A percentile compares a stretch with the other conserved stretches of the same genome.
Evolutionary conservation across 2,113 vertebrate genomes (phyloP).

Genomic region (Motacilla alba): DNA sequence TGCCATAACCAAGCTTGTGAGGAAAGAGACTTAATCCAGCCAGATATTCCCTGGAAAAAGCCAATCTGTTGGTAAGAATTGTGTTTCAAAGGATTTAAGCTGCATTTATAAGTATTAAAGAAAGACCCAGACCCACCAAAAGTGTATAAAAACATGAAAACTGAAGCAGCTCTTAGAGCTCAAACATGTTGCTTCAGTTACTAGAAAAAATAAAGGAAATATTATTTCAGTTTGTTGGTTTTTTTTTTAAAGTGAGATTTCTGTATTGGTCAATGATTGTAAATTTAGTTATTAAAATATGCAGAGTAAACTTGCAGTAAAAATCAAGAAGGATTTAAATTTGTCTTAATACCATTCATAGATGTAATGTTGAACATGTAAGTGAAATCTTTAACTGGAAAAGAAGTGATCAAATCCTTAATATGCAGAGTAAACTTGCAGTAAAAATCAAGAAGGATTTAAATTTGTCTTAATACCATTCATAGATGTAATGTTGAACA

Average conservation of each 20-base stretch:
- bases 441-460: background rate
- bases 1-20: background rate
- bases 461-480: background rate
- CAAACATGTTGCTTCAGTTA: background rate
- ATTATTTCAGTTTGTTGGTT: background rate
- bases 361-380: background rate
- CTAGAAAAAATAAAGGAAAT: background rate
- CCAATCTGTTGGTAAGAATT: background rate
- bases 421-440: background rate
- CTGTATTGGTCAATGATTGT: background rate
- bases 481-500: background rate
- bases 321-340: background rate
- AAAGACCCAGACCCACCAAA: background rate
- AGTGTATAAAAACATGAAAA: background rate
- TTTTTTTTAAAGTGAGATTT: background rate
- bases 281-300: background rate
- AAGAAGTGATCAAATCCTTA: background rate
- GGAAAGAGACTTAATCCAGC: background rate
- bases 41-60: background rate
- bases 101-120: background rate
- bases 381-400: background rate
- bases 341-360: background rate
- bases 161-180: background rate
- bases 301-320: background rate
- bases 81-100: background rate